These are phyloP conservation scores for Pangasius djambal DNA, from an alignment of 2,797 vertebrate genomes.

Conservation along the genomic window DNA sequence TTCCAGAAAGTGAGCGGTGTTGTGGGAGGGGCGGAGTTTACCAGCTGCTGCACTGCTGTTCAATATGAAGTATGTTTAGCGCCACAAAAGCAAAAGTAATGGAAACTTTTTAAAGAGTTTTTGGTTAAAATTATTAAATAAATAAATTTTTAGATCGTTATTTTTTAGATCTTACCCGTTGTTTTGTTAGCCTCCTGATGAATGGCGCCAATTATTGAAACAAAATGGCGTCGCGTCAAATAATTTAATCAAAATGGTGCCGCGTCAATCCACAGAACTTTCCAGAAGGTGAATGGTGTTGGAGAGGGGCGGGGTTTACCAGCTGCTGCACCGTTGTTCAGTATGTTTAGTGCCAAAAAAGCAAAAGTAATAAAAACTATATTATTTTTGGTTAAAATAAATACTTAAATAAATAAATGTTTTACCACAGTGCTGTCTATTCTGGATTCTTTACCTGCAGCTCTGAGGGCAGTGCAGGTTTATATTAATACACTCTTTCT, in stretches of 20 bases:
- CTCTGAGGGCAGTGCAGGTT: no score
- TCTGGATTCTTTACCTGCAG: not conserved
- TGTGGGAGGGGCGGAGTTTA: not conserved
- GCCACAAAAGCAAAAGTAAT: not conserved
- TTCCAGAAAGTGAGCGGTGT: not conserved
- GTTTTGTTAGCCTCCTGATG: not conserved
- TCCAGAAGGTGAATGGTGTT: not conserved
- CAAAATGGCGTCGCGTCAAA: no score
- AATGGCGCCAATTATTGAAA: not conserved
- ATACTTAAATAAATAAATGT: no score
- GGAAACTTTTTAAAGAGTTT: not conserved
- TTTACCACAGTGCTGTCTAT: not conserved
- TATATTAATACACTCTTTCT: no score
- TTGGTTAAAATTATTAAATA: no score
- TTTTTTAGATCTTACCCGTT: not conserved
- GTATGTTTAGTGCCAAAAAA: not conserved
- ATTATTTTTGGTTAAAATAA: no score
- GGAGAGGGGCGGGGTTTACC: not conserved
- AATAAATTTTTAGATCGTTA: not conserved
- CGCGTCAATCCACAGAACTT: not conserved
- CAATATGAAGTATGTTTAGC: not conserved
- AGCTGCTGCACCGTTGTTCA: not conserved
- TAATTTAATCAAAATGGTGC: no score
- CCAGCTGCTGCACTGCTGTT: not conserved
- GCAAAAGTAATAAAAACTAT: not conserved